Percentiles rank a stretch among this genome's conserved stretches.
phyloP scores from a whole-genome alignment of 1,140 invertebrate species.

The Procambarus clarkii region DNA sequence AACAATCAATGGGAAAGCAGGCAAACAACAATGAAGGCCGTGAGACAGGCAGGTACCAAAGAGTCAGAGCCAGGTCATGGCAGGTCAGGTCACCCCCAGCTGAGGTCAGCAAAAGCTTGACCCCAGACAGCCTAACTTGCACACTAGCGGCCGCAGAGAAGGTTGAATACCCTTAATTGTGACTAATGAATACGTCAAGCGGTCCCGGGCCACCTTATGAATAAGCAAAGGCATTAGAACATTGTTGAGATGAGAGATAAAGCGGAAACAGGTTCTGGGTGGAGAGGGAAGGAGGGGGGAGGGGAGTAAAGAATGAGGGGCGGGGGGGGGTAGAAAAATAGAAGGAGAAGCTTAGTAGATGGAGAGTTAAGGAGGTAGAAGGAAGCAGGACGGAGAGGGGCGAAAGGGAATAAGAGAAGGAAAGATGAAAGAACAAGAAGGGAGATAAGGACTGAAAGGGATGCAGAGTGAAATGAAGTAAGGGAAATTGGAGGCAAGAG shows the following conservation, averaged over 20 bases:
- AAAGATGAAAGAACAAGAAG: background rate
- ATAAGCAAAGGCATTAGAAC: constrained; percentile 25
- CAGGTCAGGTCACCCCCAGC: constrained; percentile 12
- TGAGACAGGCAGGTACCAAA: no score
- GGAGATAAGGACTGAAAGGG: background rate
- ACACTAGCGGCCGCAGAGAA: background rate
- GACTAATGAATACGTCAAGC: constrained; percentile 40
- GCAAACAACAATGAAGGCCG: no score
- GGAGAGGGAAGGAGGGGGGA: background rate
- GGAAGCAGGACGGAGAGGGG: no score
- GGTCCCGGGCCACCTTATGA: constrained; percentile 12
- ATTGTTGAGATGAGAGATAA: constrained; percentile 26
- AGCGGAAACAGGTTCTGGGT: constrained; percentile 30
- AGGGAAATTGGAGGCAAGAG: no score
- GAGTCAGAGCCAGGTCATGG: background rate
- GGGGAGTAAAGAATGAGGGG: background rate
- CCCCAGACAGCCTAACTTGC: background rate
- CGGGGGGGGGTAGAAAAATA: background rate
- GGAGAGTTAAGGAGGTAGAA: no score
- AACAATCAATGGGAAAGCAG: no score
- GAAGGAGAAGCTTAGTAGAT: background rate
- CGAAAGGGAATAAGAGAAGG: background rate
- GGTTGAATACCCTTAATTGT: constrained; percentile 26
- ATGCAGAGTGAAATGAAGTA: background rate
- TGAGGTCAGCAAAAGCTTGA: background rate